Percentiles rank a stretch among this genome's conserved stretches.
phyloP scores from a whole-genome alignment of 2,113 vertebrate species.

The Coreoperca whiteheadi region DNA sequence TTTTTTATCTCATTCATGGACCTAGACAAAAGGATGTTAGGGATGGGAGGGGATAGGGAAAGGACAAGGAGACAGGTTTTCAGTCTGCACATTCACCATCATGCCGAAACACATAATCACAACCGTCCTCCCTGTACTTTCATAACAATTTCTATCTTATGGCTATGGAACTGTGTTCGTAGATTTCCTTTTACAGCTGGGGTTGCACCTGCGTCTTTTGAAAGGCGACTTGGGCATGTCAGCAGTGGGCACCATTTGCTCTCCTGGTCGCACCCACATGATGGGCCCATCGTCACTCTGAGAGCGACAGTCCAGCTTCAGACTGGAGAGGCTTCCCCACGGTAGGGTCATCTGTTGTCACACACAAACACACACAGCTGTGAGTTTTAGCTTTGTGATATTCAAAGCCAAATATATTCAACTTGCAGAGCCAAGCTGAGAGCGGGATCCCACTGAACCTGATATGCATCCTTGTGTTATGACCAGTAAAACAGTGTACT shows the following conservation, averaged over 20 bases:
- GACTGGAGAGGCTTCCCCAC: slow-evolving; percentile 95
- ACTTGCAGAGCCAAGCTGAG: too few species aligned
- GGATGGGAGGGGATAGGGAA: too few species aligned
- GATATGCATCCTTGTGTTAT: too few species aligned
- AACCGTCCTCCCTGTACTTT: neutral
- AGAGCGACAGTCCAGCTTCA: slow-evolving; percentile 94
- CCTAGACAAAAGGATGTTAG: slow-evolving; percentile 70
- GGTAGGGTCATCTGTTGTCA: slow-evolving; percentile 92
- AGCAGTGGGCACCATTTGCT: slow-evolving; percentile 98
- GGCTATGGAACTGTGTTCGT: too few species aligned
- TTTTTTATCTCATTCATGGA: slow-evolving; percentile 99
- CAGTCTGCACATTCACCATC: neutral
- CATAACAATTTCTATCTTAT: neutral
- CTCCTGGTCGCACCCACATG: slow-evolving; percentile 98
- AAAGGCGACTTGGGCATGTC: slow-evolving; percentile 99
- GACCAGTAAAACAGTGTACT: neutral
- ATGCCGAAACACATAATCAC: neutral
- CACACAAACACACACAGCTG: slow-evolving; percentile 4
- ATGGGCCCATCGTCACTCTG: slow-evolving; percentile 98
- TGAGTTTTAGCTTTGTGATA: neutral
- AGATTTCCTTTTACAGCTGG: neutral
- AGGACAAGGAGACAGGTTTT: neutral
- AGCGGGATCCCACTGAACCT: neutral
- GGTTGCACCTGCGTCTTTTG: slow-evolving; percentile 92
- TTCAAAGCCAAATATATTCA: neutral